Conservation (phyloP, 2,113 vertebrate species). For the Crotalus viridis region DNA sequence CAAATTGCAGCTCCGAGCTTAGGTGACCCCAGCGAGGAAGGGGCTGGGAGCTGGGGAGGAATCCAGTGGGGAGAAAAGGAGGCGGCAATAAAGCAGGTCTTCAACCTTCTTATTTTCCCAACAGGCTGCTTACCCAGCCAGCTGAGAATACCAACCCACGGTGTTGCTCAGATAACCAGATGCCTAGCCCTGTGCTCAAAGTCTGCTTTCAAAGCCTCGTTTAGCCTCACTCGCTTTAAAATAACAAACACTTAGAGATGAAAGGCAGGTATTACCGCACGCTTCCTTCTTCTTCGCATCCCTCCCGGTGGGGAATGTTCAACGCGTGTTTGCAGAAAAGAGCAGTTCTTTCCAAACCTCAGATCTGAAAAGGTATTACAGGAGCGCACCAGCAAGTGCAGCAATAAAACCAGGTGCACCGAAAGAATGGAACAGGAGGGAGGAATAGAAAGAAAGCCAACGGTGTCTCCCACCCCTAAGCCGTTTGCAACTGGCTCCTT, state of each 20-base stretch:
- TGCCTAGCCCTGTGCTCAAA: background rate
- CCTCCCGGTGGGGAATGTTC: background rate
- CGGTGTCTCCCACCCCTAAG: background rate
- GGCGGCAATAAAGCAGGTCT: background rate
- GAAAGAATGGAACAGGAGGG: background rate
- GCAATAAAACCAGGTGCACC: background rate
- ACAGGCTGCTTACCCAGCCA: background rate
- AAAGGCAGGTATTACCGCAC: background rate
- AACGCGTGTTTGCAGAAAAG: too few relatives aligned
- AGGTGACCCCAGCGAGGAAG: background rate
- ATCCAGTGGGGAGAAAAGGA: background rate
- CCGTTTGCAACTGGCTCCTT: background rate
- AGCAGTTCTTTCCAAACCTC: background rate
- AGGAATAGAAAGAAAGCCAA: background rate
- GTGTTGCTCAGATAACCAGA: background rate
- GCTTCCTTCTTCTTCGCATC: too few relatives aligned
- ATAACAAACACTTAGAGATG: conserved; percentile 1
- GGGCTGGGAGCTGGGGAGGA: background rate
- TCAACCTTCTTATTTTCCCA: background rate
- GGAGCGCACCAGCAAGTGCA: background rate
- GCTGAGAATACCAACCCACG: background rate
- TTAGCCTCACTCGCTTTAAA: background rate
- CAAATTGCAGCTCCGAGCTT: conserved; percentile 3
- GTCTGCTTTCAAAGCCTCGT: background rate
- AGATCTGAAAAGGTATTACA: too few relatives aligned